Evolutionary conservation across 2,888 invertebrate species (phyloP), one percentile per base, ranked within the genome.

Genomic region (Pachycephus smyrnensis): DNA sequence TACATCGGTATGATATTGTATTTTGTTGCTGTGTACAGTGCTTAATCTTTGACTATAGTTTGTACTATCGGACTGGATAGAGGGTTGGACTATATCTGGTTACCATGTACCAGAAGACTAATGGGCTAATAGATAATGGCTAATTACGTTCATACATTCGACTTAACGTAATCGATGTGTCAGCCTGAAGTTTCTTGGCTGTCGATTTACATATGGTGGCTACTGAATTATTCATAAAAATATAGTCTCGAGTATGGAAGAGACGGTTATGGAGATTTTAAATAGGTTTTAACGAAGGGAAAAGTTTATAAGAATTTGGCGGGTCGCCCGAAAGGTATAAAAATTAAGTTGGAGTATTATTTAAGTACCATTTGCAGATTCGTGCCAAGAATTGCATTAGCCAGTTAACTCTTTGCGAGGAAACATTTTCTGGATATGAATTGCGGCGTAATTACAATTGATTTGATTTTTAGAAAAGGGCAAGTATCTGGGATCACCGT

Each of bases 401-500:
- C 9, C 4, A 9, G 55, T 55, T 55, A 23, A 55, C 23, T 23
- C 2, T 23, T 33, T 33, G 0, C 23, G 23, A 55, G 23, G 23
- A 55, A 23, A 23, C 0, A 55, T 55, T 55, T 1, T 23, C 2
- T 2, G 6, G 1, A 2, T 23, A 23, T 55, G 55, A 55, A 55
- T 9, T 55, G 2, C 2, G 23, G 0, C 23, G 2, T 9, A 2
- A 23, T 68, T 55, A 77, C 79, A 68, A 79, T 77, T 32, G 69
- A 4, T 73, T 40, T 75, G n/a, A 68, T 82, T 93, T 93, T 40
- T 93, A 96, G 96, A 95, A 86, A 95, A 94, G 92, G 97, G 96
- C 86, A 94, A 94, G 92, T 95, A 95, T 92, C 93, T 97, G 92
- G 97, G 97, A 79, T 95, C 96, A 73, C 94, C 95, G 76, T 97